A percentile compares a stretch with the other conserved stretches of the same genome.
phyloP scores from a whole-genome alignment of 30 jellyfish, hydroid and myxozoan species.

The Aurelia aurita complex sp. Pacific region DNA sequence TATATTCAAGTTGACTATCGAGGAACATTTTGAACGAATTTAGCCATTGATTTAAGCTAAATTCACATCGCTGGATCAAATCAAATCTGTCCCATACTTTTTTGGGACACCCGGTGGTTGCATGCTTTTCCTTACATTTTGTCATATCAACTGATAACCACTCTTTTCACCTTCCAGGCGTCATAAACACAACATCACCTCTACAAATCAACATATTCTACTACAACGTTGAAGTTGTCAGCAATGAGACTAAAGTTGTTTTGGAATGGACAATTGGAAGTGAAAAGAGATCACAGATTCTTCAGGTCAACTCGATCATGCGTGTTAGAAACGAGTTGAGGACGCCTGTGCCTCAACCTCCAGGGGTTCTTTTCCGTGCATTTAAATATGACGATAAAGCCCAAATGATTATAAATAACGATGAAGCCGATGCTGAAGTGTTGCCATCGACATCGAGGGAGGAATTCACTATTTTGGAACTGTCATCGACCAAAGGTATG shows the following conservation, averaged over 20 bases:
- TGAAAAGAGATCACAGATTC: conserved; percentile 77
- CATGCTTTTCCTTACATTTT: too few relatives aligned
- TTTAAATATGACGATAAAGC: conserved; percentile 66
- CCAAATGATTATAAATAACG: conserved; percentile 74
- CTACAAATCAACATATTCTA: conserved; percentile 75
- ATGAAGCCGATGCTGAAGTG: conserved; percentile 86
- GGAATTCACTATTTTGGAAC: conserved; percentile 88
- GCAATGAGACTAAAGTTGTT: conserved; percentile 78
- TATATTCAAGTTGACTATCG: too few relatives aligned
- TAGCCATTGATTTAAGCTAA: too few relatives aligned
- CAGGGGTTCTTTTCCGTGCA: conserved; percentile 93
- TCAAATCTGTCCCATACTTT: too few relatives aligned
- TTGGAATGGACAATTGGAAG: conserved; percentile 97
- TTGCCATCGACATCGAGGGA: conserved; percentile 91
- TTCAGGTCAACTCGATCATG: conserved; percentile 78
- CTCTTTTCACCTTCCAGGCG: conserved; percentile 52
- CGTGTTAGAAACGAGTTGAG: conserved; percentile 92
- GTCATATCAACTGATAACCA: neutral
- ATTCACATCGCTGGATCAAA: too few relatives aligned
- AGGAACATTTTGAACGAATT: too few relatives aligned
- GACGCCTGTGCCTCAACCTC: conserved; percentile 97
- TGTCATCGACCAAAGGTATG: conserved; percentile 77
- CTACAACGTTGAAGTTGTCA: conserved; percentile 95
- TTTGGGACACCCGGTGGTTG: too few relatives aligned
- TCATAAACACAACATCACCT: conserved; percentile 38